A percentile compares a stretch with the other conserved stretches of the same genome.
These are phyloP conservation scores for Cantharis flavilabris DNA, from an alignment of 2,888 invertebrate genomes.

Conservation along the genomic window DNA sequence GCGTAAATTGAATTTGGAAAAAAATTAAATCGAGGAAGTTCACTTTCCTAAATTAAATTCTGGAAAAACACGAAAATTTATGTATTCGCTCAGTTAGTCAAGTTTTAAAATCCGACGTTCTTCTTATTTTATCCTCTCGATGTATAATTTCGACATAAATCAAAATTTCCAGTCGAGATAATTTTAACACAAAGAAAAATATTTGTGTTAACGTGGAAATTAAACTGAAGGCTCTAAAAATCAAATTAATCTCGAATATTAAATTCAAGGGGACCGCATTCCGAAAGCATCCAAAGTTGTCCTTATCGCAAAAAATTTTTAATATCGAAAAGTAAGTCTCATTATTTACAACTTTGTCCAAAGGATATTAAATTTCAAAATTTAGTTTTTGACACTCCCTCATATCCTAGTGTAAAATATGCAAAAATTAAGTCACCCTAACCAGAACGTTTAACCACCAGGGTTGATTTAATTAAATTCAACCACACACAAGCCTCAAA, in stretches of 20 bases:
- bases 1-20: not conserved
- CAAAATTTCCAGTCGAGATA: not conserved
- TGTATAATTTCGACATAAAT: not conserved
- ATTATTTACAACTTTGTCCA: not conserved
- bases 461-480: not conserved
- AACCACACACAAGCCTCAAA: not conserved
- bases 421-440: not conserved
- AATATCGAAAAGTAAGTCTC: not conserved
- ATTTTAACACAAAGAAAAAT: not conserved
- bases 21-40: not conserved
- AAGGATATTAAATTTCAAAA: not conserved
- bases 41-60: not conserved
- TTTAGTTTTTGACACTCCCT: not conserved
- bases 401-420: not conserved
- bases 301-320: not conserved
- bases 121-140: not conserved
- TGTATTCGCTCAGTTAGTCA: not conserved
- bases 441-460: not conserved
- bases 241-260: not conserved
- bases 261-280: not conserved
- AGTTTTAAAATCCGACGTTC: not conserved
- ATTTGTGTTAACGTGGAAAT: not conserved
- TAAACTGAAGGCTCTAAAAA: not conserved
- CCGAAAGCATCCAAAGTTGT: not conserved
- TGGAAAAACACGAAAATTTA: not conserved